Evolutionary conservation across 2,888 invertebrate genomes (phyloP), one percentile per base, ranked within the genome.

Genomic region (Caenorhabditis zanzibari): DNA sequence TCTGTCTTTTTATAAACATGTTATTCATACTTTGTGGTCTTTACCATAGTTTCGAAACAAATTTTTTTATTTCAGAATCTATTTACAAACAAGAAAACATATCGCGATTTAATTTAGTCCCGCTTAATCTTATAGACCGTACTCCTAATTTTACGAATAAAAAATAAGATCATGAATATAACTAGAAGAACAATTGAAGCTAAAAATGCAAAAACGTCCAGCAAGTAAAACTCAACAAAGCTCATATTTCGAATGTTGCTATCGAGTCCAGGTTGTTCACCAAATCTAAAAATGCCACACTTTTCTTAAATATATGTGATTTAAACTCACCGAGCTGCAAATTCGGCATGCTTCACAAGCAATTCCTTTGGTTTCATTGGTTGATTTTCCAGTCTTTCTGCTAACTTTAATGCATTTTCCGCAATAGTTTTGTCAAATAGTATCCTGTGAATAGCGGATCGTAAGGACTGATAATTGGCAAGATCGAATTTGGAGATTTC

Each of bases 401-500:
- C 72, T 12, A 80, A 52, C 26, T 32, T 72, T 19, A 59, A n/a
- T 3, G 80, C 80, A 44, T 80, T 80, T 32, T 38, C 52, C 9
- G 26, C 16, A n/a, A 49, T 72, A 28, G 38, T 59, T 16, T 54
- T 32, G 66, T 74, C 74, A 61, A 59, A 74, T 1, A 81, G 63
- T 26, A 81, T 74, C 24, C 54, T 54, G 6, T 81, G 68, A 24
- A 81, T 3, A 6, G 81, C 74, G 0, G 58, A 22, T 54, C 52
- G 61, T 10, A 81, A 54, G n/a, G 58, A 6, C 5, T 52, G 19
- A 22, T 54, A 81, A 35, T 74, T 49, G 10, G 64, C 58, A 0
- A 85, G 59, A 49, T 85, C 81, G 44, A 68, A 52, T 73, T 85
- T 85, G 0, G 71, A 56, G 5, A 86, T 69, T 35, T 71, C 54